Percentiles rank a stretch among this genome's conserved stretches.
Evolutionary conservation across 2,888 invertebrate species (phyloP).

Genomic region (Plebejus argus): DNA sequence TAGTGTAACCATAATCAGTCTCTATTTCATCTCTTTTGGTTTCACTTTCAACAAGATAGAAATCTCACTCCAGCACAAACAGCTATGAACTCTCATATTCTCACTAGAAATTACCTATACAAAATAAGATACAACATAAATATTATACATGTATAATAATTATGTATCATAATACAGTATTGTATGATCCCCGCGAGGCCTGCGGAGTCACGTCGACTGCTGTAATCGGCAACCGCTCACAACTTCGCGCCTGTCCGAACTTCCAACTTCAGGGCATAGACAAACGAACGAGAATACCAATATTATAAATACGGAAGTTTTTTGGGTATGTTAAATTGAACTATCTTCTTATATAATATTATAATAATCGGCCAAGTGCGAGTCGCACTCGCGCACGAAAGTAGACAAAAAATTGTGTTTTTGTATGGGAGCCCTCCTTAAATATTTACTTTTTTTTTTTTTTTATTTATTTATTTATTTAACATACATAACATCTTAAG

Average conservation of each 20-base stretch:
- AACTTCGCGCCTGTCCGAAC: constrained; percentile 7
- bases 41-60: too few relatives aligned
- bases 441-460: too few relatives aligned
- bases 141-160: background rate
- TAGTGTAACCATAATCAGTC: too few relatives aligned
- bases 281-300: background rate
- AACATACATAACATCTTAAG: too few relatives aligned
- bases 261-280: background rate
- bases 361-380: too few relatives aligned
- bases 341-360: background rate
- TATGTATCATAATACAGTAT: background rate
- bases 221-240: constrained; percentile 1
- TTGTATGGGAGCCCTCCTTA: too few relatives aligned
- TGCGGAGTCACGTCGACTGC: background rate
- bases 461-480: too few relatives aligned
- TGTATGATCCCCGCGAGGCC: background rate
- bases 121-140: background rate
- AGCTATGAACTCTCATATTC: too few relatives aligned
- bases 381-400: too few relatives aligned
- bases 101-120: background rate
- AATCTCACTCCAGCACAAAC: too few relatives aligned
- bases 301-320: background rate
- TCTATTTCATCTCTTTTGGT: too few relatives aligned
- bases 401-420: too few relatives aligned
- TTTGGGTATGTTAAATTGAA: background rate